Conservation (phyloP, 2,113 vertebrate species). For the Sander vitreus region DNA sequence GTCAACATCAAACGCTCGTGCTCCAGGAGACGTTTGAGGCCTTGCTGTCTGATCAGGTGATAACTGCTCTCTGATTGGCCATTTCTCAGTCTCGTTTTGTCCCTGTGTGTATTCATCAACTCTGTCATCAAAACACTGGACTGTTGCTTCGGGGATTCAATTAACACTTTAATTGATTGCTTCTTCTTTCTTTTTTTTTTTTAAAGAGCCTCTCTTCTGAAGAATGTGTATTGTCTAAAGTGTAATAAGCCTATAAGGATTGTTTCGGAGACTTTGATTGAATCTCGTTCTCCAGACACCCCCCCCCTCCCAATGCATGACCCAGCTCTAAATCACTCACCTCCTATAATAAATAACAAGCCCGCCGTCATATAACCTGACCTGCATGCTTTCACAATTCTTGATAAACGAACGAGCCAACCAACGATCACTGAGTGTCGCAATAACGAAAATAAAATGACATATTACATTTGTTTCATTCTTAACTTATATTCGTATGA, state of each 20-base stretch:
- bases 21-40: no score
- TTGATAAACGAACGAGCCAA: not conserved
- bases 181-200: constrained; percentile 6
- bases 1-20: not conserved
- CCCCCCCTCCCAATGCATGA: not conserved
- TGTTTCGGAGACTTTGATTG: constrained; percentile 69
- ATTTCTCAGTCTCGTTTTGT: not conserved
- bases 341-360: constrained; percentile 81
- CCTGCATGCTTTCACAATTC: not conserved
- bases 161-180: constrained; percentile 72
- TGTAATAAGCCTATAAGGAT: constrained; percentile 1
- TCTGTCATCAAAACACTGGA: constrained; percentile 57
- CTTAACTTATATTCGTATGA: no score
- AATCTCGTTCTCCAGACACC: constrained; percentile 24
- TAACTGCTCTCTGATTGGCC: constrained; percentile 43
- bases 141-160: constrained; percentile 62
- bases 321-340: constrained; percentile 52
- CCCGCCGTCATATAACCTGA: constrained; percentile 17
- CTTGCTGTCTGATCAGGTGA: constrained; percentile 61
- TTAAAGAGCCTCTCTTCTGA: constrained; percentile 39
- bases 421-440: not conserved
- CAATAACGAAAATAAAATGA: not conserved
- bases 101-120: constrained; percentile 55
- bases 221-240: constrained; percentile 74
- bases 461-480: no score